Evolutionary conservation across 2,113 vertebrate species (phyloP).

Genomic region (Oncorhynchus keta): DNA sequence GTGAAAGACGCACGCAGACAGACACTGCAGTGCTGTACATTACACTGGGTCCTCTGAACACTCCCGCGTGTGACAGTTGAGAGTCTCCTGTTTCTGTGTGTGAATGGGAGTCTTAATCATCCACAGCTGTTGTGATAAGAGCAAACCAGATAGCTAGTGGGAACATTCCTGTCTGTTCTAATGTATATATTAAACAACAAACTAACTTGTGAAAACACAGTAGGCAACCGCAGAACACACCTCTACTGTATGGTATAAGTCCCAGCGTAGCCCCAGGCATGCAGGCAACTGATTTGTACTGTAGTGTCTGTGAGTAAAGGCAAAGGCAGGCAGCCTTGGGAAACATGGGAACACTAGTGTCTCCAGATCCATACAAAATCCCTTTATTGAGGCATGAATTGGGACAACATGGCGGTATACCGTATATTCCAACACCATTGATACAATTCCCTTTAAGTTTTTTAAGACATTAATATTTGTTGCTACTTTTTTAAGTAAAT

Average conservation of each 20-base stretch:
- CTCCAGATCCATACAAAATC: conserved; percentile 44
- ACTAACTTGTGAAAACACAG: background rate
- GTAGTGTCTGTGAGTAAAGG: conserved; percentile 37
- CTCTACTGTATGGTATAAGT: background rate
- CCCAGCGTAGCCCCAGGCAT: background rate
- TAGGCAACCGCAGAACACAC: background rate
- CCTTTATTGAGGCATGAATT: conserved; percentile 49
- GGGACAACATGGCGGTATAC: conserved; percentile 19
- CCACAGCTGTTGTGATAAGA: background rate
- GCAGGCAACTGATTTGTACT: conserved; percentile 35
- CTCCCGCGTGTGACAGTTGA: background rate
- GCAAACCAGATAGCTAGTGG: too few relatives aligned
- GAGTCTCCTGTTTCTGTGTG: background rate
- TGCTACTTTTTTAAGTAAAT: too few relatives aligned
- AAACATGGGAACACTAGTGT: conserved; percentile 34
- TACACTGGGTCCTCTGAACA: background rate
- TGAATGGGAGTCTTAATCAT: background rate
- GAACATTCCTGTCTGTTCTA: too few relatives aligned
- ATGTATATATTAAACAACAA: too few relatives aligned
- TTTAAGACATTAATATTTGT: too few relatives aligned
- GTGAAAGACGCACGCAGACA: background rate
- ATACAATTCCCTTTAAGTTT: too few relatives aligned
- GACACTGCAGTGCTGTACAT: background rate
- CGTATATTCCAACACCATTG: too few relatives aligned
- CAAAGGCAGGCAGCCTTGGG: conserved; percentile 15